Conservation (phyloP, 2,797 vertebrate genomes). For the Myripristis jacobus region DNA sequence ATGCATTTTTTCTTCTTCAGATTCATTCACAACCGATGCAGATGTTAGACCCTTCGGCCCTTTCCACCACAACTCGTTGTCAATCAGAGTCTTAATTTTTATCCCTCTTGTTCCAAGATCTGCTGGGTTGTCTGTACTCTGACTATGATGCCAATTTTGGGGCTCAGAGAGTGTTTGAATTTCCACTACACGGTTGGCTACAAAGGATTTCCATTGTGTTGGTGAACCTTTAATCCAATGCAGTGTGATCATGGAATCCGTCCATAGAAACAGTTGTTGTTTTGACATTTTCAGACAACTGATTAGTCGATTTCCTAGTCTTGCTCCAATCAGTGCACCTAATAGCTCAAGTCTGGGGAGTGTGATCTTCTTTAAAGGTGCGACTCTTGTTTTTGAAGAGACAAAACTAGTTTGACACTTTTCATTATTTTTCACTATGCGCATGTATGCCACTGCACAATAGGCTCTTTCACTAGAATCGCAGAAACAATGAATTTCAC, state of each 20-base stretch:
- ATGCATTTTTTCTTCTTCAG: too few relatives aligned
- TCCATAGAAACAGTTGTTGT: background rate
- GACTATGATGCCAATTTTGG: background rate
- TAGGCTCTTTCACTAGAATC: too few relatives aligned
- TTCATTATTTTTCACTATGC: too few relatives aligned
- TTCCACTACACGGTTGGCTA: background rate
- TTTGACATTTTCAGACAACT: background rate
- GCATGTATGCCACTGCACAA: too few relatives aligned
- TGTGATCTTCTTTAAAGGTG: background rate
- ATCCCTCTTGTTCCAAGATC: background rate
- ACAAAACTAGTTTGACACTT: too few relatives aligned
- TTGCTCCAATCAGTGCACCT: background rate
- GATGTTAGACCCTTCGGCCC: background rate
- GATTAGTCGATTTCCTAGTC: background rate
- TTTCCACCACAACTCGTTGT: too few relatives aligned
- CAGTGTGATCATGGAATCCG: background rate
- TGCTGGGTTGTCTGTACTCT: background rate
- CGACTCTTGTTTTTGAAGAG: too few relatives aligned
- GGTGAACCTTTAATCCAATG: background rate
- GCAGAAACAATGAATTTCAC: background rate
- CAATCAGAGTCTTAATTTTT: too few relatives aligned
- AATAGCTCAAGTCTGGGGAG: background rate
- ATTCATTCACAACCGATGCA: too few relatives aligned
- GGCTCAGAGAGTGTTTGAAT: background rate
- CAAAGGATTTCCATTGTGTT: background rate